Conservation (phyloP, 2,113 vertebrate genomes). For the Archilochus colubris region DNA sequence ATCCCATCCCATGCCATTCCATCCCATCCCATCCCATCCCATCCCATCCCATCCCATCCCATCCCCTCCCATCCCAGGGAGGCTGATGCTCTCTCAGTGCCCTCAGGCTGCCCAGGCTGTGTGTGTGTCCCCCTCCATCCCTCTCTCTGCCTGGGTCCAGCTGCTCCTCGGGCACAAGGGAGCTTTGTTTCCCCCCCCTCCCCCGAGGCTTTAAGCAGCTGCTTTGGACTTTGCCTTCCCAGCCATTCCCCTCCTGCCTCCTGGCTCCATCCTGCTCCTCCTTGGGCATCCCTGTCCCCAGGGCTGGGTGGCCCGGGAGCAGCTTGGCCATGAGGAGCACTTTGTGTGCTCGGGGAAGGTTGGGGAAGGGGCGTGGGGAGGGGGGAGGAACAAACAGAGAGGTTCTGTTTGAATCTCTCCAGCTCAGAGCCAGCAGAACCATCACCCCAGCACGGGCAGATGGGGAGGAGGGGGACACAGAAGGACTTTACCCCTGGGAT, state of each 20-base stretch:
- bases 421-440: conserved; percentile 39
- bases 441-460: no score
- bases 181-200: neutral
- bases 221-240: neutral
- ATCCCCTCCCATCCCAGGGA: no score
- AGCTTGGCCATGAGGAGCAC: neutral
- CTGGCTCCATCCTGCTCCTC: neutral
- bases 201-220: neutral
- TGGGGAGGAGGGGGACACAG: no score
- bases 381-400: neutral
- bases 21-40: no score
- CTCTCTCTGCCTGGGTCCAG: neutral
- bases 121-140: neutral
- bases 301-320: neutral
- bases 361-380: neutral
- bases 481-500: no score
- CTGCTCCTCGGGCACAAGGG: neutral
- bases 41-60: no score
- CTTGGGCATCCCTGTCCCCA: neutral
- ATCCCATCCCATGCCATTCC: no score
- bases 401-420: neutral
- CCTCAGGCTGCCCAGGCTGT: no score
- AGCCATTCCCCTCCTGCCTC: neutral
- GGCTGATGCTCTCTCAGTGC: no score
- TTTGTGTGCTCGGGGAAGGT: neutral